Base-by-base conservation (phyloP, 2,113 vertebrate species). In the Loxodonta africana region DNA sequence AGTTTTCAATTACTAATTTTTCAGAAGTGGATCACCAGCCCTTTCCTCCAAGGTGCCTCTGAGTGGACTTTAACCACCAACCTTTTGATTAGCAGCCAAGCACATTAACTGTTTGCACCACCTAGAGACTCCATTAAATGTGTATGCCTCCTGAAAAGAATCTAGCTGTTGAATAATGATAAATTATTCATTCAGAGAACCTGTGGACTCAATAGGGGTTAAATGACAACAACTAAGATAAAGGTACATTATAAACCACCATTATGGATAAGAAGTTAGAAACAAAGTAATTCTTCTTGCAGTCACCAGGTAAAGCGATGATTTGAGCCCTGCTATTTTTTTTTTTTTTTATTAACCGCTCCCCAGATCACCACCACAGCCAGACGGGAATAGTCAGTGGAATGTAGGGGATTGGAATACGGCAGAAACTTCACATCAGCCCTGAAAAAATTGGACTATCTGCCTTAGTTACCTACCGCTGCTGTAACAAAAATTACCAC, bases 161-260 rank as follows among this genome's bases (percentile, higher is more conserved):
- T 26, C 12, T 41, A 48, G 6, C 82, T 94, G 21, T 73, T 73
- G 28, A 86, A 25, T 46, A 26, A 53, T 30, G 25, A 65, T 30
- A 87, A 93, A 82, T 63, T 74, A 82, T 57, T 93, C n/a, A 67
- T 57, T 94, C 57, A 69, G 44, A 76, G 15, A 83, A 21, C 15
- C 65, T 82, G 48, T 17, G 17, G n/a, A 65, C 26, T 28, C 8
- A 85, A 8, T 30, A 69, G 2, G 5, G 15, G 10, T 80, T 71
- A 83, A 94, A 87, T 81, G 83, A 93, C 88, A 94, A 86, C 15
- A 90, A 51, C n/a, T 65, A 88, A 91, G 30, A 88, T 53, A 85
- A 83, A 95, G 7, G 65, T 85, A 46, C 20, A 33, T 83, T 80
- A 88, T 76, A 82, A 94, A 51, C 37, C 10, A 77, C 28, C 51